Base-by-base conservation (phyloP, 2,888 invertebrate genomes). In the Lepidonotus clava region DNA sequence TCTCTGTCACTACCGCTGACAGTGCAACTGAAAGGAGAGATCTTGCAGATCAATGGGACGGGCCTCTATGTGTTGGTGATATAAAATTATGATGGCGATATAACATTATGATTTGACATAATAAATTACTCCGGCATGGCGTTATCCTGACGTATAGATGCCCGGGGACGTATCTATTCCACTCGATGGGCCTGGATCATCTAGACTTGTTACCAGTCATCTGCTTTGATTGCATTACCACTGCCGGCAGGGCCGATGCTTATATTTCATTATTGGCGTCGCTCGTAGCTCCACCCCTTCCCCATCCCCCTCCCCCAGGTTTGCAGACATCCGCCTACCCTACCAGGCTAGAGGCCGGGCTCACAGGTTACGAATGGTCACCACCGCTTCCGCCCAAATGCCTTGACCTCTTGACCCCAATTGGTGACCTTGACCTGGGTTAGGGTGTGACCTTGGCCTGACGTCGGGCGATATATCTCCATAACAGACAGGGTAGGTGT, bases 261-360 rank as follows among this genome's bases (percentile, higher is more conserved):
- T 61, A 61, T 61, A 61, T 61, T 61, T 61, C 61, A 61, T 61
- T 61, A 61, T 61, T 61, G 61, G 28, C 61, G 28, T 28, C 61
- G 28, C 28, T 24, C 11, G 28, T 14, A 14, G 24, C 61, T 28
- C n/a, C 24, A 11, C 28, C 61, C 21, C 61, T 32, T 14, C 56
- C 56, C n/a, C 8, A 4, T 56, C 56, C 11, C 56, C n/a, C 6
- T 46, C 46, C 46, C 46, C n/a, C n/a, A n/a, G n/a, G n/a, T n/a
- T n/a, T 46, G 46, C 8, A 46, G 8, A 6, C 46, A 6, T 46
- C 6, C 46, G 18, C 46, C 46, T 18, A 46, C 56, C 8, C 56
- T n/a, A n/a, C 14, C n/a, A n/a, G n/a, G n/a, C n/a, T n/a, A n/a
- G n/a, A n/a, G n/a, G n/a, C n/a, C n/a, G n/a, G n/a, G n/a, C n/a